A percentile compares a stretch with the other conserved stretches of the same genome.
Conservation (phyloP, 2,888 invertebrate species). For the Disparrhopalites patrizii region DNA sequence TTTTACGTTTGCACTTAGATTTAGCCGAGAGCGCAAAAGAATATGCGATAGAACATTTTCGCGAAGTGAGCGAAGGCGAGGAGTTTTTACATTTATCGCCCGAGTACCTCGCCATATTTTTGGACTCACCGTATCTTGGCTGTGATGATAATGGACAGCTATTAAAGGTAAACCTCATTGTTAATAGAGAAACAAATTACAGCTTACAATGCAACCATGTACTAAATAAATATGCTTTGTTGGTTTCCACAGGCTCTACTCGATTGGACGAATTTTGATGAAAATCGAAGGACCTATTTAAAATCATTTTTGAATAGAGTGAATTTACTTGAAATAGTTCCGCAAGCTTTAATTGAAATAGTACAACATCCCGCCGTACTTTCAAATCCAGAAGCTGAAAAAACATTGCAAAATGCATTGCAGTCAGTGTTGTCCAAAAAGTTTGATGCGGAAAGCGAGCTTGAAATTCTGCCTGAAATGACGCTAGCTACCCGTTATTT, state of each 20-base stretch:
- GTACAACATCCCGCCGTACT: slow-evolving; percentile 46
- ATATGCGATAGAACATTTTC: slow-evolving; percentile 49
- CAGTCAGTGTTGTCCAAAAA: slow-evolving; percentile 43
- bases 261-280: slow-evolving; percentile 48
- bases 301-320: slow-evolving; percentile 45
- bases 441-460: slow-evolving; percentile 41
- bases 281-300: slow-evolving; percentile 39
- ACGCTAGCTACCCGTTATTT: slow-evolving; percentile 32
- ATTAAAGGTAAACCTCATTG: slow-evolving; percentile 43
- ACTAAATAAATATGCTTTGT: neutral
- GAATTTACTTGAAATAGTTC: slow-evolving; percentile 47
- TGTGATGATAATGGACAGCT: slow-evolving; percentile 49
- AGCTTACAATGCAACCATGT: neutral
- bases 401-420: slow-evolving; percentile 38
- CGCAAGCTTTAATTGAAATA: slow-evolving; percentile 47
- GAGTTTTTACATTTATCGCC: slow-evolving; percentile 49
- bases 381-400: slow-evolving; percentile 37
- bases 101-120: slow-evolving; percentile 42
- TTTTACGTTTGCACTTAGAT: slow-evolving; percentile 48
- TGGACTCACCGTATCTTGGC: slow-evolving; percentile 48
- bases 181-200: neutral
- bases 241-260: slow-evolving; percentile 43
- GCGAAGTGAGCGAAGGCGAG: slow-evolving; percentile 48
- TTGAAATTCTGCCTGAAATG: slow-evolving; percentile 16
- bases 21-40: slow-evolving; percentile 48